phyloP scores from a whole-genome alignment of 2,888 invertebrate species.

The Watsonalla binaria region DNA sequence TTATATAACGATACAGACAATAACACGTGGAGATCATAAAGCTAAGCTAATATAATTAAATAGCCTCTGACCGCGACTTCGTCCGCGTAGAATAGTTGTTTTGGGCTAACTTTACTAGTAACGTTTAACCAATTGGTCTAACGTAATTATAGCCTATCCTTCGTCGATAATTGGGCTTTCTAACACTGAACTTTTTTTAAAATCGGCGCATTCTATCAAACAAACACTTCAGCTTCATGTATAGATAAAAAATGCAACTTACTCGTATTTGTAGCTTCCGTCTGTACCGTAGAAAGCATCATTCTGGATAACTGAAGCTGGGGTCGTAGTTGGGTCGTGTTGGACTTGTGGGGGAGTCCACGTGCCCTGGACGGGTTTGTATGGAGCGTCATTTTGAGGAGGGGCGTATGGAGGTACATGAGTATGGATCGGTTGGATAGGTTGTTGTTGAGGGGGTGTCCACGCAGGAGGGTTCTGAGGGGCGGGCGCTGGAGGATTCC shows the following conservation, averaged over 20 bases:
- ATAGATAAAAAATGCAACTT: constrained; percentile 33
- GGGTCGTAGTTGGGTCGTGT: constrained; percentile 40
- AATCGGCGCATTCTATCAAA: background rate
- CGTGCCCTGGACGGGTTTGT: constrained; percentile 12
- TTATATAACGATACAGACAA: too few relatives aligned
- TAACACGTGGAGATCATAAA: too few relatives aligned
- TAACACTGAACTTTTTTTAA: too few relatives aligned
- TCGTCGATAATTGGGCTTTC: too few relatives aligned
- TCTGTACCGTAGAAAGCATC: constrained; percentile 62
- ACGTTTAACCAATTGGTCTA: too few relatives aligned
- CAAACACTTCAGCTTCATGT: background rate
- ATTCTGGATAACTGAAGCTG: constrained; percentile 65
- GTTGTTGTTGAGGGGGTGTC: constrained; percentile 3
- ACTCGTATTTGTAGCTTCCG: constrained; percentile 76
- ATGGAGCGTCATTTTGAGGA: constrained; percentile 10
- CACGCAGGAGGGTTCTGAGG: background rate
- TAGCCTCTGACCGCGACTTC: too few relatives aligned
- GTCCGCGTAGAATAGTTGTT: too few relatives aligned
- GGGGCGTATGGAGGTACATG: constrained; percentile 25
- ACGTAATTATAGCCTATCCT: too few relatives aligned
- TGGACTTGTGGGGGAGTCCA: constrained; percentile 25
- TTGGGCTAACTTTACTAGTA: too few relatives aligned
- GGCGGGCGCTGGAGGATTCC: too few relatives aligned
- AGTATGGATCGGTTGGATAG: constrained; percentile 14
- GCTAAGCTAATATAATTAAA: too few relatives aligned